Conservation (phyloP, 2,888 invertebrate genomes). For the Pollenia labialis region DNA sequence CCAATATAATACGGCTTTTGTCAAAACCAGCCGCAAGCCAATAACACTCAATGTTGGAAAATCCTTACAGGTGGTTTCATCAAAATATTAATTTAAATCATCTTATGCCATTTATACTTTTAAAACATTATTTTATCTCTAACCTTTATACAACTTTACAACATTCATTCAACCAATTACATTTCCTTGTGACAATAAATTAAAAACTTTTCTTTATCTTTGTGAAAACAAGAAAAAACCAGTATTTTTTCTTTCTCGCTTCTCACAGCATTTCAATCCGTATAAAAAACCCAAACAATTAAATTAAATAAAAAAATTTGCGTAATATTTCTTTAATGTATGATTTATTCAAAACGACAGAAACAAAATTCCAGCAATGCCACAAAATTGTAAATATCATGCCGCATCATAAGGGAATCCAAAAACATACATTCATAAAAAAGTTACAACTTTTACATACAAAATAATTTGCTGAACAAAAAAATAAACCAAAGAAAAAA, state of each 20-base stretch:
- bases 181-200: background rate
- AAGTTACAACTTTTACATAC: conserved; percentile 10
- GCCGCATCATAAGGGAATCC: conserved; percentile 49
- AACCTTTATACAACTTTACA: background rate
- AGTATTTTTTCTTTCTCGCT: background rate
- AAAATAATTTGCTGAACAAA: conserved; percentile 35
- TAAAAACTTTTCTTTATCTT: background rate
- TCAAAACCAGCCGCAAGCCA: too few species aligned
- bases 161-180: background rate
- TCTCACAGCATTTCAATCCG: conserved; percentile 12
- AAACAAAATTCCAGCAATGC: conserved; percentile 3
- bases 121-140: too few species aligned
- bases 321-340: conserved; percentile 35
- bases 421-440: conserved; percentile 10
- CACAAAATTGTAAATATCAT: conserved; percentile 49
- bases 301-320: conserved; percentile 53
- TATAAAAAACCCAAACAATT: background rate
- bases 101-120: too few species aligned
- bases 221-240: background rate
- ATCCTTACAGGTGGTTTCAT: too few species aligned
- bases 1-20: too few species aligned
- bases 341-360: conserved; percentile 37
- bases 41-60: too few species aligned
- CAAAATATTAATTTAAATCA: too few species aligned
- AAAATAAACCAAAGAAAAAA: conserved; percentile 3